phyloP scores from a whole-genome alignment of 2,797 vertebrate species.

The Leuciscus waleckii region DNA sequence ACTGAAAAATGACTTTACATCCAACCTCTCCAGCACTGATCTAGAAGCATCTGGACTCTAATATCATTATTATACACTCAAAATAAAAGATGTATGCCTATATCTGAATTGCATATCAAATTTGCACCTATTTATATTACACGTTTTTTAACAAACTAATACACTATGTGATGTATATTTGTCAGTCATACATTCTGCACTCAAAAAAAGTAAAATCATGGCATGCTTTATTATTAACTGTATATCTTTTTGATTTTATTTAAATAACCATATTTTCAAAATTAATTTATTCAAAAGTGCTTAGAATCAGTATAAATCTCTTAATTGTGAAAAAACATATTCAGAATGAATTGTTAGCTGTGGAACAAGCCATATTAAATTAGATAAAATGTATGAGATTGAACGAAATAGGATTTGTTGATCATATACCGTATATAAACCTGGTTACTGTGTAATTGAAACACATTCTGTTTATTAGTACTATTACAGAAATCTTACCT shows the following conservation, averaged over 20 bases:
- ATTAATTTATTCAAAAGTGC: not conserved
- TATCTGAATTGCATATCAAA: not conserved
- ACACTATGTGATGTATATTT: not conserved
- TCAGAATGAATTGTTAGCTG: not conserved
- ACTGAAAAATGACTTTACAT: not conserved
- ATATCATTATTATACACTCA: not conserved
- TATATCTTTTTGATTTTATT: not conserved
- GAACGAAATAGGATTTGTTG: not conserved
- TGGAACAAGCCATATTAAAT: not conserved
- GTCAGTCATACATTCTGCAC: not conserved
- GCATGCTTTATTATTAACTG: not conserved
- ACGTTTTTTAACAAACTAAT: not conserved
- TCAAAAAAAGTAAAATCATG: not conserved
- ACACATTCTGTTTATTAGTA: no score
- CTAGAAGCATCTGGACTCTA: not conserved
- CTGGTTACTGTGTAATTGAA: not conserved
- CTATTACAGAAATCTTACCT: not conserved
- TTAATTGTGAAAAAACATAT: not conserved
- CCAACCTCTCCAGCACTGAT: not conserved
- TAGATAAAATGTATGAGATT: no score
- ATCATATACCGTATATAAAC: not conserved
- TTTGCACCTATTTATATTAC: not conserved
- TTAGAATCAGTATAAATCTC: not conserved
- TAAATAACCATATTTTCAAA: not conserved
- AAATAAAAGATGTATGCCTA: not conserved